Evolutionary conservation across 2,113 vertebrate genomes (phyloP), one percentile per base, ranked within the genome.

Genomic region (Aptenodytes forsteri): DNA sequence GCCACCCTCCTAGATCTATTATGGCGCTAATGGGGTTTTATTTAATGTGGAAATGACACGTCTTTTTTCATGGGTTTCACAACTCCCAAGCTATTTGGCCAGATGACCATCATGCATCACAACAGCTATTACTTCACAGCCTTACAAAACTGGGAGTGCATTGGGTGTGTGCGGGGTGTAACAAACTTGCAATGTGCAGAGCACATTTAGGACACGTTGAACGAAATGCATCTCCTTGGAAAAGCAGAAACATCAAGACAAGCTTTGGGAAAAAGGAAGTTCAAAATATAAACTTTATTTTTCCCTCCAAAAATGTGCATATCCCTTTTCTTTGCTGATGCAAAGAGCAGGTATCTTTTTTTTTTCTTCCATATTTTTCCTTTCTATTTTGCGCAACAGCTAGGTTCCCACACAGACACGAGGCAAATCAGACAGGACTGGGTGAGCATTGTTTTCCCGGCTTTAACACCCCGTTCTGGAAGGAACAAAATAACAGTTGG

Each of bases 71-170:
- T 1, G 15, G 22, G 20, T 95, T 93, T 95, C 76, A 44, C 40
- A 95, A 84, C 30, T 82, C 56, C 52, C 50, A 44, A 78, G 67
- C 38, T n/a, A 56, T 62, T 82, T 71, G 86, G 55, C 30, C 71
- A 77, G 52, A 66, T 21, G 88, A 55, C 67, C 2, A 0, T n/a
- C 85, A 65, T 5, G 32, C 52, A 10, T 0, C 2, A 59, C 47
- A 94, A 44, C 30, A 86, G 55, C 59, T 59, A 13, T 92, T 96
- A 78, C 86, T 55, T 62, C 71, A 95, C 32, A 77, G 79, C 38
- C 71, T 96, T 81, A 64, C 69, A 87, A 71, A 95, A 87, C 61
- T 38, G 80, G 86, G 90, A 95, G 71, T 36, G 77, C 17, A 6
- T 0, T 67, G 87, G 69, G 87, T 59, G 97, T 92, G 84, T 38